Conservation (phyloP, 1,140 invertebrate species). For the Delia radicum region DNA sequence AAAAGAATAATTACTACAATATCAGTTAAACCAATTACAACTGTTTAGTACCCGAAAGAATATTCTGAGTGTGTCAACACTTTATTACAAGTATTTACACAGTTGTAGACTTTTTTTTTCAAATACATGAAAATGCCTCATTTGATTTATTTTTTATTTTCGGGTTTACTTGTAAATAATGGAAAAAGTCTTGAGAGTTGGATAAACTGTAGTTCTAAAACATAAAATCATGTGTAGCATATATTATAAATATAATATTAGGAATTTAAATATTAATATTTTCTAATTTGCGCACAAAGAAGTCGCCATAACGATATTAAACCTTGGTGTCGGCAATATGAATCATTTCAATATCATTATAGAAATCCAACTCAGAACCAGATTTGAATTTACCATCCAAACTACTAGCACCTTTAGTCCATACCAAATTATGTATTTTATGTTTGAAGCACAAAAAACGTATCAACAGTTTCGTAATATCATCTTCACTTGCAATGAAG, state of each 20-base stretch:
- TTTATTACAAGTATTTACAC: too few species aligned
- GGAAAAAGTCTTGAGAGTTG: slow-evolving; percentile 1
- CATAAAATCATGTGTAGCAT: not conserved
- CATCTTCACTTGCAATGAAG: slow-evolving; percentile 74
- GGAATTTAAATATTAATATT: slow-evolving; percentile 50
- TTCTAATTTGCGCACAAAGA: slow-evolving; percentile 80
- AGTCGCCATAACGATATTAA: slow-evolving; percentile 96
- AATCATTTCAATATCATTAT: slow-evolving; percentile 99
- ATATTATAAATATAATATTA: not conserved
- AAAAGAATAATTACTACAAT: too few species aligned
- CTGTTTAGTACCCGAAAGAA: too few species aligned
- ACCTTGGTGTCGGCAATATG: slow-evolving; percentile 99
- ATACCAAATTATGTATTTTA: slow-evolving; percentile 99
- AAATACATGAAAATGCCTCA: too few species aligned
- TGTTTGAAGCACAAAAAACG: slow-evolving; percentile 96
- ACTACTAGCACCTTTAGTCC: slow-evolving; percentile 90
- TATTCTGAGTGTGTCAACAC: too few species aligned
- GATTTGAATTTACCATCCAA: slow-evolving; percentile 96
- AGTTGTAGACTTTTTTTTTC: too few species aligned
- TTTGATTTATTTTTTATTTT: not conserved
- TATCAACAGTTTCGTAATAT: slow-evolving; percentile 78
- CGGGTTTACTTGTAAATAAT: too few species aligned
- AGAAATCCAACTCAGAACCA: slow-evolving; percentile 98
- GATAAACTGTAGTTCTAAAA: not conserved
- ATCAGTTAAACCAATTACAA: too few species aligned